Conservation (phyloP, 2,797 vertebrate species). For the Adrianichthys oophorus region DNA sequence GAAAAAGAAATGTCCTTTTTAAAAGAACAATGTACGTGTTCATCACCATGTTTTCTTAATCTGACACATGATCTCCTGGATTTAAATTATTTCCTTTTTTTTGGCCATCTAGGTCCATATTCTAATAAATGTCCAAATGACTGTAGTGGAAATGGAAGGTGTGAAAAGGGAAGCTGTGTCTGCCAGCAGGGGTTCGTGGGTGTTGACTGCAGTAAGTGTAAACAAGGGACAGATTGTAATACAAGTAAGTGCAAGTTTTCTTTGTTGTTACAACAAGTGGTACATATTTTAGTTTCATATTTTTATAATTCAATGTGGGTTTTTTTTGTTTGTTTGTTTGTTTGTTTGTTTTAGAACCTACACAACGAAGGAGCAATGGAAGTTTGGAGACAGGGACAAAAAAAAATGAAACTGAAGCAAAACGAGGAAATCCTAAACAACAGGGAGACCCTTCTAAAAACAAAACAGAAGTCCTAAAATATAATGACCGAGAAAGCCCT, state of each 20-base stretch:
- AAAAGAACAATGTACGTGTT: constrained; percentile 72
- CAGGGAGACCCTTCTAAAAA: constrained; percentile 14
- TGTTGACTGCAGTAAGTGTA: constrained; percentile 78
- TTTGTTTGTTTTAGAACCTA: constrained; percentile 45
- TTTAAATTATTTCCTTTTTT: constrained; percentile 14
- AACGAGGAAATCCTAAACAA: constrained; percentile 23
- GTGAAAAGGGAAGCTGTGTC: constrained; percentile 81
- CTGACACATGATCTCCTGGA: neutral
- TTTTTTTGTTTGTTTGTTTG: no score
- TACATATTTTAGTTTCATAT: constrained; percentile 4
- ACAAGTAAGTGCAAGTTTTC: constrained; percentile 56
- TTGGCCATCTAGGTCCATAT: constrained; percentile 74
- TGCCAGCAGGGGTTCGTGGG: constrained; percentile 81
- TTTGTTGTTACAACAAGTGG: neutral
- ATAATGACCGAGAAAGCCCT: constrained; percentile 31
- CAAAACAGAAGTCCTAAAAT: constrained; percentile 42
- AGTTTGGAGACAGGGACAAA: constrained; percentile 45
- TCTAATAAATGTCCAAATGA: constrained; percentile 75
- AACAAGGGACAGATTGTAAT: constrained; percentile 61
- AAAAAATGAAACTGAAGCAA: constrained; percentile 45
- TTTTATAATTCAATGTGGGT: no score
- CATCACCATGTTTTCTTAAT: neutral
- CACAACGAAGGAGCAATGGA: constrained; percentile 53
- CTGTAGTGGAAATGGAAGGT: constrained; percentile 81
- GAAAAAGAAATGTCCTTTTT: constrained; percentile 77